Evolutionary conservation across 1,140 invertebrate species (phyloP).

Genomic region (Cecropterus lyciades): DNA sequence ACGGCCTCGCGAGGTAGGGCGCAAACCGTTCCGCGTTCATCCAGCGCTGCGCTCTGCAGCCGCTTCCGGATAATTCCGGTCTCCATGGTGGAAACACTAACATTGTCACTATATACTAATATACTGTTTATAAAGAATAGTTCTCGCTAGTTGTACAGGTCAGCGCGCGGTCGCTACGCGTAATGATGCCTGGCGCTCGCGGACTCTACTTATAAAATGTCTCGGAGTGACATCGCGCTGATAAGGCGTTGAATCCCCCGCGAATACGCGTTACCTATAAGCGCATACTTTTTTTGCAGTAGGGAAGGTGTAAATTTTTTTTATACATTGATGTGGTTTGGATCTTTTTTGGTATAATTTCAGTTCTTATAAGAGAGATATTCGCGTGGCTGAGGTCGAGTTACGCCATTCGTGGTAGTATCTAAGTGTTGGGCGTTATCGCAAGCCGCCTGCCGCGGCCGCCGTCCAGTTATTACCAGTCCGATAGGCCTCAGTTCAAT

Average conservation of each 20-base stretch:
- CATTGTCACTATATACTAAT: conserved; percentile 53
- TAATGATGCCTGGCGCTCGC: conserved; percentile 63
- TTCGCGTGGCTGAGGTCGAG: conserved; percentile 15
- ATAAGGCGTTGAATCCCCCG: conserved; percentile 76
- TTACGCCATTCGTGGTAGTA: conserved; percentile 41
- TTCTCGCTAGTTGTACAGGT: conserved; percentile 47
- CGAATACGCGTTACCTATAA: conserved; percentile 52
- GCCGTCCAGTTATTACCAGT: conserved; percentile 76
- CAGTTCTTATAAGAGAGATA: conserved; percentile 7
- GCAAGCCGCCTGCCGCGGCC: conserved; percentile 75
- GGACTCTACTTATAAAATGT: conserved; percentile 78
- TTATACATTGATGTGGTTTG: not conserved
- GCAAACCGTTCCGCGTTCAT: conserved; percentile 72
- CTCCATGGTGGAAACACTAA: conserved; percentile 75
- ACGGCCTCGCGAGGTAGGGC: conserved; percentile 67
- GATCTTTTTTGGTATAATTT: not conserved
- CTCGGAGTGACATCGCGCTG: conserved; percentile 68
- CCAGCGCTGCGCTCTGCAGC: conserved; percentile 67
- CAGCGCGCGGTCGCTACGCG: conserved; percentile 59
- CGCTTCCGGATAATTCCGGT: conserved; percentile 52
- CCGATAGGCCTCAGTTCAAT: conserved; percentile 76
- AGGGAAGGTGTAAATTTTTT: not conserved
- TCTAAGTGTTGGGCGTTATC: conserved; percentile 66
- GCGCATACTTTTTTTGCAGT: not conserved
- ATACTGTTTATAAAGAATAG: conserved; percentile 8